A percentile compares a stretch with the other conserved stretches of the same genome.
Conservation (phyloP, 2,888 invertebrate genomes). For the Sarcophaga rosellei region DNA sequence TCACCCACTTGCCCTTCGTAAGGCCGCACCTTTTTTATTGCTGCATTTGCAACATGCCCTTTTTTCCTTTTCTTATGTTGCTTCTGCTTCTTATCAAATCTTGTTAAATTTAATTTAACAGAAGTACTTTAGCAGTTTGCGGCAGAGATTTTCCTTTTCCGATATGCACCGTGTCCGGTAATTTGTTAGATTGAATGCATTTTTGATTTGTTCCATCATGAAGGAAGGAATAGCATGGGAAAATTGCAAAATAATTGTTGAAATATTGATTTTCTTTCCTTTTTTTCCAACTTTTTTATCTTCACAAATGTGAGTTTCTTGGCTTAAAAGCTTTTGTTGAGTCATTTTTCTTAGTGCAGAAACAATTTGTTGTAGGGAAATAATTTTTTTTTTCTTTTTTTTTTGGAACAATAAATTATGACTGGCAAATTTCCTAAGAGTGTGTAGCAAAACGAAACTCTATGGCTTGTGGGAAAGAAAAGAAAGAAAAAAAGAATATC, state of each 20-base stretch:
- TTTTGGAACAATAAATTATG: neutral
- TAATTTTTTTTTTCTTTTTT: neutral
- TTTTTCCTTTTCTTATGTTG: neutral
- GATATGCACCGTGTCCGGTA: constrained; percentile 1
- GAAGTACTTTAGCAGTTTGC: constrained; percentile 43
- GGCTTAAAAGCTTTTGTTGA: constrained; percentile 18
- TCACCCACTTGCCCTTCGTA: neutral
- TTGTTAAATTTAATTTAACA: constrained; percentile 47
- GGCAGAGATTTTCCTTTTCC: neutral
- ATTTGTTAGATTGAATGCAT: constrained; percentile 42
- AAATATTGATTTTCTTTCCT: constrained; percentile 52
- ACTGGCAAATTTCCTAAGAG: neutral
- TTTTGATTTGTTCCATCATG: constrained; percentile 42
- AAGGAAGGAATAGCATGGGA: neutral
- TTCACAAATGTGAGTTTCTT: neutral
- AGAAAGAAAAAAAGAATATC: too few species aligned
- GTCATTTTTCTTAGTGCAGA: neutral
- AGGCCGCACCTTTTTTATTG: constrained; percentile 50
- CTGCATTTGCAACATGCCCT: constrained; percentile 13
- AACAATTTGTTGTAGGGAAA: neutral
- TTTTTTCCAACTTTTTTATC: neutral
- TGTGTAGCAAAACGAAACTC: too few species aligned
- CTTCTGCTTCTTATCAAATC: neutral
- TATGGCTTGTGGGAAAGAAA: too few species aligned
- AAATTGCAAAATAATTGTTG: constrained; percentile 63